These are phyloP conservation scores for Loxodonta africana DNA, from an alignment of 2,113 vertebrate genomes.

Conservation along the genomic window DNA sequence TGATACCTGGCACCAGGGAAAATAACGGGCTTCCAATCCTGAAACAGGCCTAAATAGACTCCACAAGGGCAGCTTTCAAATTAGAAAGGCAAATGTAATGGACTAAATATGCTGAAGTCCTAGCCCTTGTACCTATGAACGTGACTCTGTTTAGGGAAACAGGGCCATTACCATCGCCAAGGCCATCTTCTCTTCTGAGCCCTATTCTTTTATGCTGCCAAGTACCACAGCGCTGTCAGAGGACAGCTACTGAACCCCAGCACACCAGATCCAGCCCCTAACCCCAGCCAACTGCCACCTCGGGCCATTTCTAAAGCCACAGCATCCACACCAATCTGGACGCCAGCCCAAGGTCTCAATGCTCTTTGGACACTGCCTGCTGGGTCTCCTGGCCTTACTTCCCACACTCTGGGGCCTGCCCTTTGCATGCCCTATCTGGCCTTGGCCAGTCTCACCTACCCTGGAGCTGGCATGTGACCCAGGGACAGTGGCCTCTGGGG, in stretches of 20 bases:
- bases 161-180: not conserved
- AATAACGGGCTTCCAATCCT: too few relatives aligned
- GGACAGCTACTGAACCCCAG: not conserved
- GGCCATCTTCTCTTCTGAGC: not conserved
- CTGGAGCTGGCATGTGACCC: fast-evolving
- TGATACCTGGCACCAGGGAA: too few relatives aligned
- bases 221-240: not conserved
- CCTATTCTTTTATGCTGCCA: not conserved
- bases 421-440: not conserved
- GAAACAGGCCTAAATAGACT: too few relatives aligned
- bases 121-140: too few relatives aligned
- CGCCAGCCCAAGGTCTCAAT: not conserved
- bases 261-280: not conserved
- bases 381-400: not conserved
- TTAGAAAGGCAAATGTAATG: not conserved
- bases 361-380: not conserved
- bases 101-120: not conserved
- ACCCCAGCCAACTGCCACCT: not conserved
- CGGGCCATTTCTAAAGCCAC: not conserved
- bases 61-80: not conserved
- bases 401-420: fast-evolving
- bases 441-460: not conserved
- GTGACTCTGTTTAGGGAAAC: not conserved
- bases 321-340: not conserved
- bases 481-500: not conserved